Evolutionary conservation across 2,113 vertebrate genomes (phyloP).

Genomic region (Vulpes ferrilata): DNA sequence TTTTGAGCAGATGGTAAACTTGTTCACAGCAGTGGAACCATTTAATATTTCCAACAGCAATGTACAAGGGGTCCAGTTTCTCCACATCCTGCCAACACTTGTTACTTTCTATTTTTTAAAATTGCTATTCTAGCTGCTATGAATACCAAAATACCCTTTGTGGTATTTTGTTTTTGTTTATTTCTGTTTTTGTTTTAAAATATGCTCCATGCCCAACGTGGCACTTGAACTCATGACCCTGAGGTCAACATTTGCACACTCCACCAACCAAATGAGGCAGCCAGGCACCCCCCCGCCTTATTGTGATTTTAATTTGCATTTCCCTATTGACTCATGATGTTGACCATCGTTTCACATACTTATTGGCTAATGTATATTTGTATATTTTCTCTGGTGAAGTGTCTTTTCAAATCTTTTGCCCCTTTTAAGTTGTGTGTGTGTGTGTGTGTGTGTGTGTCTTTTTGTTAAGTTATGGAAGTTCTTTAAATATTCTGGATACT

Average conservation of each 20-base stretch:
- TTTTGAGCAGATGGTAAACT: neutral
- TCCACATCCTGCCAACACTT: neutral
- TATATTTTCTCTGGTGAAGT: neutral
- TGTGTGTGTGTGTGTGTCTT: neutral
- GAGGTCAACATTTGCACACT: neutral
- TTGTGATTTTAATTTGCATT: slow-evolving; percentile 31
- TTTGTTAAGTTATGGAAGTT: slow-evolving; percentile 7
- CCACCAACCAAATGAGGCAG: neutral
- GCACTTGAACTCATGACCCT: neutral
- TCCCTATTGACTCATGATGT: neutral
- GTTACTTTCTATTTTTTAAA: neutral
- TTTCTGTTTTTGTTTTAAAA: neutral
- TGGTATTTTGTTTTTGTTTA: neutral
- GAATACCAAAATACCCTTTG: neutral
- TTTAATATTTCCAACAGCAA: neutral
- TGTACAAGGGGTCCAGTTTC: neutral
- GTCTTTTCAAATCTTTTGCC: neutral
- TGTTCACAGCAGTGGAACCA: neutral
- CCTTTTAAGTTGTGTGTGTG: neutral
- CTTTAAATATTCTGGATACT: neutral
- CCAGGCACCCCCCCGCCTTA: neutral
- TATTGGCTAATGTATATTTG: neutral
- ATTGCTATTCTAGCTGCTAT: neutral
- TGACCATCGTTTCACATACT: neutral
- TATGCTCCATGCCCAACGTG: neutral